Conservation (phyloP, 2,113 vertebrate genomes). For the Spermophilus dauricus region DNA sequence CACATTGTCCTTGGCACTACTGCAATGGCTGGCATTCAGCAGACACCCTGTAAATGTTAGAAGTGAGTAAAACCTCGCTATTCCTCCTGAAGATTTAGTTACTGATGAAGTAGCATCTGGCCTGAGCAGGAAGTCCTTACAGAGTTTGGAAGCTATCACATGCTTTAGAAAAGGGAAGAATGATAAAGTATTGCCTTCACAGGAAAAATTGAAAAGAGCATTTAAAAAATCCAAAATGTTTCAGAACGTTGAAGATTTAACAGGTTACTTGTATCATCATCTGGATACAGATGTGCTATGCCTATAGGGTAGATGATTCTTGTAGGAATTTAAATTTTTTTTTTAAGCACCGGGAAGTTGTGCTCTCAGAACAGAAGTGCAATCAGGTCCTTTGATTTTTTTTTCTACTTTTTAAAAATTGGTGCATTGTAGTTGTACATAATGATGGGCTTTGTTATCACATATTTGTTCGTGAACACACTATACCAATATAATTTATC, state of each 20-base stretch:
- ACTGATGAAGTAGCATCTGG: background rate
- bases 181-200: background rate
- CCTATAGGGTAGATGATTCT: background rate
- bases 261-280: background rate
- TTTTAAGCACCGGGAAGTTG: background rate
- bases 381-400: background rate
- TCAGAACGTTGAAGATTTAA: background rate
- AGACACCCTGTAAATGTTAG: background rate
- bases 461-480: too few relatives aligned
- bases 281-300: background rate
- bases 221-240: background rate
- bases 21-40: background rate
- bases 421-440: too few relatives aligned
- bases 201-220: background rate
- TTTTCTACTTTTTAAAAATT: background rate
- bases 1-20: background rate
- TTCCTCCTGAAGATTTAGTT: background rate
- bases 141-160: background rate
- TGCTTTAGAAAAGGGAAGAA: constrained; percentile 44
- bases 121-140: constrained; percentile 17
- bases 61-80: background rate
- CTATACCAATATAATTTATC: too few relatives aligned
- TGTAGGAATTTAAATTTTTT: background rate
- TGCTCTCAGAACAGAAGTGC: background rate
- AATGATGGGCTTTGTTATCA: too few relatives aligned